Conservation (phyloP, 2,888 invertebrate species). For the Exephanes ischioxanthus region DNA sequence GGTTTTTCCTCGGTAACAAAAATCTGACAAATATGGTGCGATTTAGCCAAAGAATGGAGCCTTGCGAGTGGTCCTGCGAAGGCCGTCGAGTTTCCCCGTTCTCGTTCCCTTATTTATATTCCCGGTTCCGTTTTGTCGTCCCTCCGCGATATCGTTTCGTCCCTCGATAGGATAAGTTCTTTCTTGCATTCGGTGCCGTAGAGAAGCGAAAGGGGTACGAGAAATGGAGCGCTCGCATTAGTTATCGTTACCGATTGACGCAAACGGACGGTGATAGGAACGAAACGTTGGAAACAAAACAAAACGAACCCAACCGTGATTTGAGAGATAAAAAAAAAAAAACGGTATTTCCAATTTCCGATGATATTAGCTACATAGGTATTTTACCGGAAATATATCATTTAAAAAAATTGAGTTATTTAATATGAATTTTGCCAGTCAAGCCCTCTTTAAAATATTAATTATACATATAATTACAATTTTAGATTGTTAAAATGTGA, state of each 20-base stretch:
- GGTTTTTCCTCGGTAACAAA: slow-evolving; percentile 83
- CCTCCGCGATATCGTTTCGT: slow-evolving; percentile 38
- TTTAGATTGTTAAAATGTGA: too few species aligned
- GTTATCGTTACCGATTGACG: background rate
- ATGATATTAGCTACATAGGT: too few species aligned
- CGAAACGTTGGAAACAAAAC: background rate
- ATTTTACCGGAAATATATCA: too few species aligned
- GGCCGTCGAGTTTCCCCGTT: slow-evolving; percentile 40
- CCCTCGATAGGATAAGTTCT: slow-evolving; percentile 6
- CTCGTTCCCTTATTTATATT: slow-evolving; percentile 59
- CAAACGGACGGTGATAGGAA: background rate
- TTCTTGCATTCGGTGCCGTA: slow-evolving; percentile 29
- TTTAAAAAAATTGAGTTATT: too few species aligned
- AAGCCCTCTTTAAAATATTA: too few species aligned
- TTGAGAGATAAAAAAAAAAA: too few species aligned
- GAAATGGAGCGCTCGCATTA: background rate
- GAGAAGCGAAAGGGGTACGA: background rate
- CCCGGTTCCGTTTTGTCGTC: slow-evolving; percentile 14
- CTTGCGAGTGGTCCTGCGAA: slow-evolving; percentile 70
- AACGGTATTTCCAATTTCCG: too few species aligned
- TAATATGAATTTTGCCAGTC: too few species aligned
- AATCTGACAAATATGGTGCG: slow-evolving; percentile 85
- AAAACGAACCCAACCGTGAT: too few species aligned
- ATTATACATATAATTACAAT: too few species aligned
- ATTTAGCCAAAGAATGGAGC: slow-evolving; percentile 82